These are phyloP conservation scores for Ceramica pisi DNA, from an alignment of 2,888 invertebrate species.

Conservation along the genomic window DNA sequence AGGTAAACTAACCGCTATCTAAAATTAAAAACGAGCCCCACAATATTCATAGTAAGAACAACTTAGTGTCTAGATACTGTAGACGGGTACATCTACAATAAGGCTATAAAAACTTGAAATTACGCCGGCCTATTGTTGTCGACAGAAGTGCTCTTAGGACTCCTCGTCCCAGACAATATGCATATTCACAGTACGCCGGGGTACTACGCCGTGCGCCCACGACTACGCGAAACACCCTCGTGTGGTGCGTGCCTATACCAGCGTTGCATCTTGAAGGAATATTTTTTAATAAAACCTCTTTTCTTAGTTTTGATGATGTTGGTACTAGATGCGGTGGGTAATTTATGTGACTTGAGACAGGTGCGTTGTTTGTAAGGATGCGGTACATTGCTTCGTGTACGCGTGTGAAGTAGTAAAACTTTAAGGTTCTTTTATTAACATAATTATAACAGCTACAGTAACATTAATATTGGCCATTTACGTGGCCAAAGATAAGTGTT, in stretches of 20 bases:
- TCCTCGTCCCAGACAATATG: constrained; percentile 82
- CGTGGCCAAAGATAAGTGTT: no score
- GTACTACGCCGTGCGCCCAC: constrained; percentile 21
- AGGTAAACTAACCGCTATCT: constrained; percentile 42
- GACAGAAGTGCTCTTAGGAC: constrained; percentile 75
- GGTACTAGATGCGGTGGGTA: constrained; percentile 13
- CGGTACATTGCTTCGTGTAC: constrained; percentile 1
- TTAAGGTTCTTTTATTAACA: no score
- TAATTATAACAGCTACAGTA: no score
- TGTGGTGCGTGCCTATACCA: constrained; percentile 53
- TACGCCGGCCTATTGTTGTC: constrained; percentile 81
- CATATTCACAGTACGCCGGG: constrained; percentile 77
- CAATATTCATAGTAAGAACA: constrained; percentile 53
- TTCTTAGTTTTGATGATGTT: constrained; percentile 45
- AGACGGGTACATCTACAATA: constrained; percentile 69
- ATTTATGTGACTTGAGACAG: constrained; percentile 28
- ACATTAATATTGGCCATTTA: no score
- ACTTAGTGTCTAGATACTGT: constrained; percentile 63
- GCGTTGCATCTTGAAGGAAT: constrained; percentile 55
- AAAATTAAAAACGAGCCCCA: constrained; percentile 61
- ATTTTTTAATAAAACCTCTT: constrained; percentile 61
- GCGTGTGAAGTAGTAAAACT: neutral
- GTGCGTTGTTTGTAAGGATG: neutral
- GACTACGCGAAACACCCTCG: constrained; percentile 45
- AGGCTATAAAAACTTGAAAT: constrained; percentile 78